These are phyloP conservation scores for Aphrophora alni DNA, from an alignment of 2,888 invertebrate genomes.

Conservation along the genomic window DNA sequence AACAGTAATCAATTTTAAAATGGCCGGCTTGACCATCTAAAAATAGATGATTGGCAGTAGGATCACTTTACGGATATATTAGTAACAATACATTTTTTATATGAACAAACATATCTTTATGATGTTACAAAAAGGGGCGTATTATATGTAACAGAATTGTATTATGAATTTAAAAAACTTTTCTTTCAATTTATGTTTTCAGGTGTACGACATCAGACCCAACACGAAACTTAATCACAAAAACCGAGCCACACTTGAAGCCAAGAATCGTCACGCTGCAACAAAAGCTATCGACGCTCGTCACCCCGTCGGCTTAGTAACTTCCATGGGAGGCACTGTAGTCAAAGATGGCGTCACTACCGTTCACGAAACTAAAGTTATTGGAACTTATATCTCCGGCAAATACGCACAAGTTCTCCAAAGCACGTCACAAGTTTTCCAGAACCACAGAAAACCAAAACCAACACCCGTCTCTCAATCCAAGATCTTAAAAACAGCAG, in stretches of 20 bases:
- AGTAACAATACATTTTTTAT: no score
- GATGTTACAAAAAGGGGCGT: no score
- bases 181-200: no score
- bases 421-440: conserved; percentile 75
- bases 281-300: conserved; percentile 52
- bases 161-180: no score
- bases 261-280: conserved; percentile 16
- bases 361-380: conserved; percentile 87
- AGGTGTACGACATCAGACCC: conserved; percentile 68
- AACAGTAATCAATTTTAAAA: no score
- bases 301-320: conserved; percentile 71
- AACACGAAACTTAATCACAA: conserved; percentile 54
- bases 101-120: no score
- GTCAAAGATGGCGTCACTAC: conserved; percentile 84
- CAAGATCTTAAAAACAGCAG: conserved; percentile 78
- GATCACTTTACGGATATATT: no score
- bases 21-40: no score
- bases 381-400: conserved; percentile 85
- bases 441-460: conserved; percentile 62
- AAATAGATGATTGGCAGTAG: no score
- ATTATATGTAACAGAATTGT: no score
- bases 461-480: conserved; percentile 71
- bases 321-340: conserved; percentile 82
- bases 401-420: conserved; percentile 87
- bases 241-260: neutral